Evolutionary conservation across 2,113 vertebrate species (phyloP).

Genomic region (Glaucomys volans): DNA sequence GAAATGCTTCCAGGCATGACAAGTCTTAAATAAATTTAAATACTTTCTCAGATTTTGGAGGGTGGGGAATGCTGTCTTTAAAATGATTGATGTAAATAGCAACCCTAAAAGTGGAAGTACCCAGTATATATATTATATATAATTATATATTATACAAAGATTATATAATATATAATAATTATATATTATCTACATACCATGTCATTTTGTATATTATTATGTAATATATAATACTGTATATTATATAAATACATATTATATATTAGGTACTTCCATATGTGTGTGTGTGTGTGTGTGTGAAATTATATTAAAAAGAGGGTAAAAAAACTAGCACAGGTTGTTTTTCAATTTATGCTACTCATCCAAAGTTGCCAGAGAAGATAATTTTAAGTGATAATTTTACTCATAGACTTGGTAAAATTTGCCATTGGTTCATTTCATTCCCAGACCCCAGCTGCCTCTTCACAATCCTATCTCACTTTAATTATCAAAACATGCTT

Average conservation of each 20-base stretch:
- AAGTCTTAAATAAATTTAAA: constrained; percentile 28
- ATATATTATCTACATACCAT: background rate
- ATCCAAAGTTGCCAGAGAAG: background rate
- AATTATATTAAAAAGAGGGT: background rate
- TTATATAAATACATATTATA: background rate
- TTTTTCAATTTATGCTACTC: constrained; percentile 6
- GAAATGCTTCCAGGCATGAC: constrained; percentile 59
- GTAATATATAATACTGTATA: background rate
- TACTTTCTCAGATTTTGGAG: constrained; percentile 52
- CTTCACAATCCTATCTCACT: background rate
- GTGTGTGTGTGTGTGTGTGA: background rate
- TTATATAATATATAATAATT: background rate
- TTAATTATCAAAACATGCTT: background rate
- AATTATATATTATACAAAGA: background rate
- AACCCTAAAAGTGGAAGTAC: background rate
- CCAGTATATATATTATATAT: background rate
- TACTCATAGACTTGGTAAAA: background rate
- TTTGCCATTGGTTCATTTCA: background rate
- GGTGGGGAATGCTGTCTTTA: background rate
- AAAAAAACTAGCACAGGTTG: background rate
- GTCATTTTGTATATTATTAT: background rate
- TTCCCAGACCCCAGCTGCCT: background rate
- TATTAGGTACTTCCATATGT: background rate
- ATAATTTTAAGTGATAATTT: background rate
- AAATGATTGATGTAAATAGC: constrained; percentile 18